phyloP scores from a whole-genome alignment of 2,888 invertebrate species.

The Hydrotaea cyrtoneurina region DNA sequence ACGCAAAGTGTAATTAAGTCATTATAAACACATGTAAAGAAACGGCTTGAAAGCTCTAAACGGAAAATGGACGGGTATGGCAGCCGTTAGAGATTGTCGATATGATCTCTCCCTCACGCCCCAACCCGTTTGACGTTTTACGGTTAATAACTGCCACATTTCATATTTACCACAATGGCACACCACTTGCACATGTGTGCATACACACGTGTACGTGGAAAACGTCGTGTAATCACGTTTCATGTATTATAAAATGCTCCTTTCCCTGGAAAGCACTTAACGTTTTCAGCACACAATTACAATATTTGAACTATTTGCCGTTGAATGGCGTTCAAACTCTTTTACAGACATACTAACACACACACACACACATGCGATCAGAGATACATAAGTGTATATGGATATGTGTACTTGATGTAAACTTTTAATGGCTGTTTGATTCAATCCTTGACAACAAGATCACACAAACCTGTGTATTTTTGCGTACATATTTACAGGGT shows the following conservation, averaged over 20 bases:
- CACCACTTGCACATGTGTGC: neutral
- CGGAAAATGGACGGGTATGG: too few species aligned
- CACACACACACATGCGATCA: neutral
- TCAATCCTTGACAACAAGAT: neutral
- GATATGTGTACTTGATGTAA: neutral
- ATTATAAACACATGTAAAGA: slow-evolving; percentile 8
- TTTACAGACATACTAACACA: neutral
- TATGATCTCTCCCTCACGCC: neutral
- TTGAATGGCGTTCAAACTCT: neutral
- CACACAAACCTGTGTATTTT: neutral
- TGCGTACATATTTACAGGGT: neutral
- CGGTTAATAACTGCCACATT: neutral
- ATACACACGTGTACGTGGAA: neutral
- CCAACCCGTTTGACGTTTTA: neutral
- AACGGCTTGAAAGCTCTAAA: too few species aligned
- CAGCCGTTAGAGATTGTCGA: neutral
- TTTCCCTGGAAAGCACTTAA: slow-evolving; percentile 30
- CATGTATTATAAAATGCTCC: slow-evolving; percentile 22
- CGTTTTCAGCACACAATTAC: slow-evolving; percentile 39
- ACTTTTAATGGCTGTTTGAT: slow-evolving; percentile 35
- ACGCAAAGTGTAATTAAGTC: slow-evolving; percentile 19
- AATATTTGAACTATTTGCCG: slow-evolving; percentile 29
- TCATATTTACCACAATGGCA: neutral
- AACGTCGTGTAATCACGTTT: slow-evolving; percentile 31
- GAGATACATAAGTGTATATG: neutral